These are phyloP conservation scores for Monochamus saltuarius DNA, from an alignment of 1,140 invertebrate genomes.

Conservation along the genomic window DNA sequence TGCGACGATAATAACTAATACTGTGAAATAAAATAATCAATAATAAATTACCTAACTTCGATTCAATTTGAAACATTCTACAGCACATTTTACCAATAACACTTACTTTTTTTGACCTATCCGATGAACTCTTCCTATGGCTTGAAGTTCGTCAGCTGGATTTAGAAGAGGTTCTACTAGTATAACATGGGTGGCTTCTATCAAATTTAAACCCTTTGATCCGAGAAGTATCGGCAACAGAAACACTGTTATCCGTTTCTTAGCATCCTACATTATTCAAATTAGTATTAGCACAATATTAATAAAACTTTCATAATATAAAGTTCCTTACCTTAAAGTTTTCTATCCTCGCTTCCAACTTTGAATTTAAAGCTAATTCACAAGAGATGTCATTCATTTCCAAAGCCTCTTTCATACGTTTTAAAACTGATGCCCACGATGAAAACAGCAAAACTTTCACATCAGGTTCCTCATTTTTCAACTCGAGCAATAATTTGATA, in stretches of 20 bases:
- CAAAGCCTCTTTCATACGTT: slow-evolving; percentile 62
- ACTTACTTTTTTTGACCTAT: slow-evolving; percentile 74
- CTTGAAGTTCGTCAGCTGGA: slow-evolving; percentile 73
- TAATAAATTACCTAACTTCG: no score
- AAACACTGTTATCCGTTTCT: slow-evolving; percentile 61
- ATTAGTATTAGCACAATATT: background rate
- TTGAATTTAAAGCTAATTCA: slow-evolving; percentile 22
- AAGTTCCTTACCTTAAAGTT: slow-evolving; percentile 58
- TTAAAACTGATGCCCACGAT: slow-evolving; percentile 66
- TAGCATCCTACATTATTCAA: slow-evolving; percentile 44
- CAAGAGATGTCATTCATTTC: slow-evolving; percentile 60
- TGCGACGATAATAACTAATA: no score
- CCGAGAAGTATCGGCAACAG: slow-evolving; percentile 69
- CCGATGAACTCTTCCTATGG: slow-evolving; percentile 75
- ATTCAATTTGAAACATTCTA: no score
- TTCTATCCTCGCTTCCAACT: slow-evolving; percentile 52
- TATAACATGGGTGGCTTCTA: slow-evolving; percentile 78
- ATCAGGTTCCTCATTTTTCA: slow-evolving; percentile 57
- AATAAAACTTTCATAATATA: background rate
- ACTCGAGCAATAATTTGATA: slow-evolving; percentile 60
- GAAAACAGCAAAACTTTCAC: slow-evolving; percentile 77
- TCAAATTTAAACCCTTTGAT: slow-evolving; percentile 76
- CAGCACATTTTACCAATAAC: no score
- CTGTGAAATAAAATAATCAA: no score
- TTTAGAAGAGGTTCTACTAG: slow-evolving; percentile 77